Evolutionary conservation across 2,797 vertebrate genomes (phyloP), one percentile per base, ranked within the genome.

Genomic region (Mormyrops boulengeri): DNA sequence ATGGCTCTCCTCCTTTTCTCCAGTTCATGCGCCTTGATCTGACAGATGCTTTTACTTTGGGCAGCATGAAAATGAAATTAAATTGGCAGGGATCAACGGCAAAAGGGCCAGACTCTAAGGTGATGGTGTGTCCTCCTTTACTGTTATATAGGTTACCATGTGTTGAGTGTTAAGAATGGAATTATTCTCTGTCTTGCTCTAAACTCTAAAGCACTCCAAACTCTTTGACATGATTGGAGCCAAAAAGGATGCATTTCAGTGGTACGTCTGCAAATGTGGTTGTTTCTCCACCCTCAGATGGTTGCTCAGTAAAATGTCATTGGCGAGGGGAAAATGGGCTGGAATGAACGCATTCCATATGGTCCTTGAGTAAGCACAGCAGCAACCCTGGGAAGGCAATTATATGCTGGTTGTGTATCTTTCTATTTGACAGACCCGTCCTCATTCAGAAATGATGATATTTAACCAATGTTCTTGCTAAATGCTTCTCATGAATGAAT

Each of bases 301-400:
- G 53, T n/a, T 38, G 49, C 49, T 86, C 49, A 86, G 85, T 86
- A 86, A 38, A 86, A 86, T 86, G 22, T 52, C 26, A 19, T n/a
- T 87, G 86, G 30, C 14, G 4, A 14, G 14, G 52, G 14, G 12
- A 60, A 60, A 87, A 41, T 57, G 9, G 12, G 26, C 50, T 87
- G 50, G 85, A 87, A 87, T 57, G 30, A 38, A n/a, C n/a, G 50
- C 53, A 38, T 87, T n/a, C 50, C 85, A 87, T 87, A 57, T 87
- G 53, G 52, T 87, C 12, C 26, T 34, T 87, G 12, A 57, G 17
- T 55, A 38, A 38, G 30, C 52, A 38, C 52, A 57, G 85, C 26
- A 87, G 3, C 49, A 50, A 52, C 52, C 49, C 30, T 57, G 52
- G 52, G 50, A 87, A 55, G 50, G 22, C 14, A 55, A 57, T 57